Evolutionary conservation across 2,113 vertebrate species (phyloP).

Genomic region (Petromus typicus): DNA sequence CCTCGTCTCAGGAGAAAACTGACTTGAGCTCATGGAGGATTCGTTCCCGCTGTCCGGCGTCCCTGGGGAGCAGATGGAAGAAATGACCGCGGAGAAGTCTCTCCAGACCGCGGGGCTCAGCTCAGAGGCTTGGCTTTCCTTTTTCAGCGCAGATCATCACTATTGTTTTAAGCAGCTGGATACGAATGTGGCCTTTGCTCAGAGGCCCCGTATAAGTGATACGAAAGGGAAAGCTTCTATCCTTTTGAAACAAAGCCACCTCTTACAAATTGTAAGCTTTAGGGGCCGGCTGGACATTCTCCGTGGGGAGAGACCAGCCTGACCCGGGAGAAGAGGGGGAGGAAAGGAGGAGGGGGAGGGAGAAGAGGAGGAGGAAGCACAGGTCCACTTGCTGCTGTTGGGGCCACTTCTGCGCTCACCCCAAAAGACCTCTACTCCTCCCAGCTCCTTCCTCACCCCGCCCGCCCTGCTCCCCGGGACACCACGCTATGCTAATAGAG

Average conservation of each 20-base stretch:
- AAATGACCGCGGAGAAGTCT: background rate
- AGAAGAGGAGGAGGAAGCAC: too few relatives aligned
- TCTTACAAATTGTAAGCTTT: background rate
- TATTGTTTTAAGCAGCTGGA: slow-evolving; percentile 58
- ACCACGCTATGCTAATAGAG: background rate
- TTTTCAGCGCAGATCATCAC: background rate
- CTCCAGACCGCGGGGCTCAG: background rate
- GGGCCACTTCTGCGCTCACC: background rate
- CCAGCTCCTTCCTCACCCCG: background rate
- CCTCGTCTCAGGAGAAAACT: slow-evolving; percentile 26
- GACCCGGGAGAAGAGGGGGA: background rate
- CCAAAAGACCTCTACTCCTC: slow-evolving; percentile 15
- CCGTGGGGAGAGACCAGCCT: background rate
- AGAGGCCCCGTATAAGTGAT: slow-evolving; percentile 33
- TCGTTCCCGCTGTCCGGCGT: background rate
- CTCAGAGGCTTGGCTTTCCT: slow-evolving; percentile 6
- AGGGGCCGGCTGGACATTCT: slow-evolving; percentile 6
- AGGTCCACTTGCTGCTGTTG: background rate
- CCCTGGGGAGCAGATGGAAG: background rate
- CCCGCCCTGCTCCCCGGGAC: background rate
- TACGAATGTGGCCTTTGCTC: slow-evolving; percentile 50
- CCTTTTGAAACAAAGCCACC: background rate
- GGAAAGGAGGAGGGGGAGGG: background rate
- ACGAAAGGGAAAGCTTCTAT: background rate
- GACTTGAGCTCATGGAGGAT: background rate